phyloP scores from a whole-genome alignment of 2,113 vertebrate species.

The Phoenicopterus ruber region DNA sequence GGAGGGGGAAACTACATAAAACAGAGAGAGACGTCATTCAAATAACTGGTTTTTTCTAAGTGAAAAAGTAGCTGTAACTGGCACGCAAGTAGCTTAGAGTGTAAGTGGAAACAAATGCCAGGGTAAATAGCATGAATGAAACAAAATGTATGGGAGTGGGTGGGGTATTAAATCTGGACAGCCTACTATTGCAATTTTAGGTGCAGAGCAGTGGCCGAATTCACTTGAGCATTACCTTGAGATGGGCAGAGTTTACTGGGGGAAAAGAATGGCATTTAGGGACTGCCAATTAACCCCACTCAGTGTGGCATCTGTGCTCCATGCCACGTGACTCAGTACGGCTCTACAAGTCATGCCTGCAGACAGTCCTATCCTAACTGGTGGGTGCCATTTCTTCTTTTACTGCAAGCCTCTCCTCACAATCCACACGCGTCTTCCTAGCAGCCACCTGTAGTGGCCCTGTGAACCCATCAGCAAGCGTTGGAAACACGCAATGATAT shows the following conservation, averaged over 20 bases:
- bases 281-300: not conserved
- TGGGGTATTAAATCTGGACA: not conserved
- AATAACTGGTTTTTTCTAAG: not conserved
- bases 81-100: not conserved
- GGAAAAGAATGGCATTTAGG: not conserved
- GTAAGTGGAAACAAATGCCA: not conserved
- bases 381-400: not conserved
- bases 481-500: not conserved
- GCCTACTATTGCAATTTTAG: not conserved
- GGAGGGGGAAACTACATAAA: not conserved
- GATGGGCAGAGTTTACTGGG: not conserved
- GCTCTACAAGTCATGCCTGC: not conserved
- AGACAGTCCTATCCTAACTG: not conserved
- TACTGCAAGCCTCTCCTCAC: not conserved
- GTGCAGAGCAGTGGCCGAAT: not conserved
- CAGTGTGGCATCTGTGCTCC: not conserved
- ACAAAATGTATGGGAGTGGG: not conserved
- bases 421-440: not conserved
- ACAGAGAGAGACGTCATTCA: not conserved
- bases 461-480: not conserved
- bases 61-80: not conserved
- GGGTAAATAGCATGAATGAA: not conserved
- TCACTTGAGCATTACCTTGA: not conserved
- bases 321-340: not conserved
- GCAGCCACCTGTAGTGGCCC: not conserved